Conservation (phyloP, 1,140 invertebrate genomes). For the Globodera rostochiensis region DNA sequence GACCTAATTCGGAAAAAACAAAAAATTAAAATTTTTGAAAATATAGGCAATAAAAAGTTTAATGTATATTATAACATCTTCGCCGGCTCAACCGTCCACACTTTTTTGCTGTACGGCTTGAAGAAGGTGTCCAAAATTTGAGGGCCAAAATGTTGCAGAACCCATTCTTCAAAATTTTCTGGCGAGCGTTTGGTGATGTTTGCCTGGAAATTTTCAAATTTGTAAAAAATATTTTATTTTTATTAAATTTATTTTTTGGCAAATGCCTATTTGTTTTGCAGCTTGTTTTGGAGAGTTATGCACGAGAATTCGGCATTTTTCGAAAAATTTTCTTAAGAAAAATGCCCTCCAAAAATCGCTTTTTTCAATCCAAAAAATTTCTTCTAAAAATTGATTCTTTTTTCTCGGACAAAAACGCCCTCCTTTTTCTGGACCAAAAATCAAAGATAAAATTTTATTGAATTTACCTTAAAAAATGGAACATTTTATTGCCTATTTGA, state of each 20-base stretch:
- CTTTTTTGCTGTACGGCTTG: slow-evolving; percentile 64
- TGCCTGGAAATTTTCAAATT: too few species aligned
- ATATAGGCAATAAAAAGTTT: too few species aligned
- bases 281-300: too few species aligned
- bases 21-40: too few species aligned
- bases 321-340: neutral
- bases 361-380: neutral
- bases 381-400: slow-evolving; percentile 15
- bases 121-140: slow-evolving; percentile 64
- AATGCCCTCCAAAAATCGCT: neutral
- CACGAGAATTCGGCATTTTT: neutral
- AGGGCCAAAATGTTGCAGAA: slow-evolving; percentile 61
- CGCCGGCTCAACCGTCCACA: slow-evolving; percentile 62
- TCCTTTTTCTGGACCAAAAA: too few species aligned
- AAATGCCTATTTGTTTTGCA: too few species aligned
- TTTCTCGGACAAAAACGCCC: neutral
- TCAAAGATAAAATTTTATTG: too few species aligned
- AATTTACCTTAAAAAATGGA: too few species aligned
- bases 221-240: too few species aligned
- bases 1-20: slow-evolving; percentile 33
- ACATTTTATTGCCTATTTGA: too few species aligned
- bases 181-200: slow-evolving; percentile 16
- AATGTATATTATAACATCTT: slow-evolving; percentile 55
- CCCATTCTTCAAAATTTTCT: slow-evolving; percentile 63
- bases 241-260: too few species aligned